Evolutionary conservation across 2,888 invertebrate genomes (phyloP).

Genomic region (Anorthoa munda): DNA sequence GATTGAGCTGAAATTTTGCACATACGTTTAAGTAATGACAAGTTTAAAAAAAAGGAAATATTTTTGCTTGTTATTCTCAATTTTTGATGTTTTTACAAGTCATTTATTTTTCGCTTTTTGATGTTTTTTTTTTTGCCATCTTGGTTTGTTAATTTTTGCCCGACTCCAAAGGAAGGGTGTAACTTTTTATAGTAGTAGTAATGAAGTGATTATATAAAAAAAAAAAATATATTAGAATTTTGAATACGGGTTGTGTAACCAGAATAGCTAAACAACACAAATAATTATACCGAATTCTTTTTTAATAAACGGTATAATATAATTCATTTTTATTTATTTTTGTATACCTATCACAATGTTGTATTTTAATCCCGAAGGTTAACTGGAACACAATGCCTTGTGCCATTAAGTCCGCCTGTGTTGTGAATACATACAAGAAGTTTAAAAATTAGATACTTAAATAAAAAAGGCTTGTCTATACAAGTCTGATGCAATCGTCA

Average conservation of each 20-base stretch:
- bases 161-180: not conserved
- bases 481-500: not conserved
- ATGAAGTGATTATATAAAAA: not conserved
- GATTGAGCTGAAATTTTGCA: too few species aligned
- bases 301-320: too few species aligned
- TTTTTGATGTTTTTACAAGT: constrained; percentile 31
- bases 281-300: too few species aligned
- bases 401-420: not conserved
- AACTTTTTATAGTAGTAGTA: not conserved
- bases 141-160: not conserved
- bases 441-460: not conserved
- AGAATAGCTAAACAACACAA: too few species aligned
- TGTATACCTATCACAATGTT: not conserved
- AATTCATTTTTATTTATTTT: not conserved
- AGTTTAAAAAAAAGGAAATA: too few species aligned
- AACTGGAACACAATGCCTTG: not conserved
- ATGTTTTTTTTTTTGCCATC: constrained; percentile 9
- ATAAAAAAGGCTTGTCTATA: too few species aligned
- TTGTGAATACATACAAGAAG: too few species aligned
- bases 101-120: constrained; percentile 11
- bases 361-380: not conserved
- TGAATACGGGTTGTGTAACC: too few species aligned
- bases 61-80: too few species aligned
- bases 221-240: too few species aligned
- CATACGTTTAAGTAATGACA: too few species aligned